Percentiles rank a stretch among this genome's conserved stretches.
These are phyloP conservation scores for Otolemur crassicaudatus DNA, from an alignment of 2,797 vertebrate species.

Conservation along the genomic window DNA sequence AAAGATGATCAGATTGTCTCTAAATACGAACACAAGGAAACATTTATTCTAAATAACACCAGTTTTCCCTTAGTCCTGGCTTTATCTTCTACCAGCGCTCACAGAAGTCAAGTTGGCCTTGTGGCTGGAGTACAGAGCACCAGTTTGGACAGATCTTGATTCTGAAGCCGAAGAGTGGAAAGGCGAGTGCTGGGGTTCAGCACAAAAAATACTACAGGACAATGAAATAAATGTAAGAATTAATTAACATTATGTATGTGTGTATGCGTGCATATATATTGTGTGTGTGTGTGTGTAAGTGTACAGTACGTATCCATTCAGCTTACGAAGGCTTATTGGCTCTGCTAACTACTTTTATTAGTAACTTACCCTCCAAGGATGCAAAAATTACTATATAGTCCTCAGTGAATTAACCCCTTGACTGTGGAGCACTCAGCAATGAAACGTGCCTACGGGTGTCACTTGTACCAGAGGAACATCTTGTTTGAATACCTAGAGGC, in stretches of 20 bases:
- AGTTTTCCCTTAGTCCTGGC: not conserved
- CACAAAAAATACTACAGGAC: not conserved
- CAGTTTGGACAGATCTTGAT: conserved; percentile 10
- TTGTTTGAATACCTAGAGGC: no score
- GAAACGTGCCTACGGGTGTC: no score
- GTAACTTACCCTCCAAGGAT: not conserved
- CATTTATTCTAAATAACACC: not conserved
- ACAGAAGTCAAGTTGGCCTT: not conserved
- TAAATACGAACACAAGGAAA: not conserved
- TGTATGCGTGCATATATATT: no score
- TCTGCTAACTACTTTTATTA: not conserved
- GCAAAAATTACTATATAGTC: not conserved
- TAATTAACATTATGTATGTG: not conserved
- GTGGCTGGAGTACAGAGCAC: not conserved
- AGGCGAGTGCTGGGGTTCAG: not conserved
- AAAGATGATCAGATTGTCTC: not conserved
- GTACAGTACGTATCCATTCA: not conserved
- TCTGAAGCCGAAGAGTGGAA: not conserved
- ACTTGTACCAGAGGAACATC: no score
- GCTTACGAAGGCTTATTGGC: not conserved
- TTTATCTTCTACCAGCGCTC: not conserved
- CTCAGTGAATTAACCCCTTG: not conserved
- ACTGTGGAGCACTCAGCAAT: no score
- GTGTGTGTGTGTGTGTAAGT: no score
- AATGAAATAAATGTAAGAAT: conserved; percentile 16